Conservation (phyloP, 2,113 vertebrate species). For the Pica pica region DNA sequence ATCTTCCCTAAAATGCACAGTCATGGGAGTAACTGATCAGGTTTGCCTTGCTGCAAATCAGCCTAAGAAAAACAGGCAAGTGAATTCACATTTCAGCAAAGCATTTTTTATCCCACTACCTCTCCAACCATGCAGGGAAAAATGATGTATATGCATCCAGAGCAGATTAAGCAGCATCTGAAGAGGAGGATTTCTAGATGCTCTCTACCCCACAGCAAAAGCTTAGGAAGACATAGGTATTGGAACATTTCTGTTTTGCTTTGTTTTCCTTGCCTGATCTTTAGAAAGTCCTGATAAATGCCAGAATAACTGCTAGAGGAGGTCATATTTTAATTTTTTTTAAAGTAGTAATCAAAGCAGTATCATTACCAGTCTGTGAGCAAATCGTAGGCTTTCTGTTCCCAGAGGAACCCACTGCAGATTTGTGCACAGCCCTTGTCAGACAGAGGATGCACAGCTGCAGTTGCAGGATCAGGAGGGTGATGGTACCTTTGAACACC, state of each 20-base stretch:
- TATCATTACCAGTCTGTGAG: not conserved
- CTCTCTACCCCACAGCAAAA: not conserved
- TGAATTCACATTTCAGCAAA: not conserved
- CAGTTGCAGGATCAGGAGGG: not conserved
- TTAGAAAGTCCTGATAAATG: not conserved
- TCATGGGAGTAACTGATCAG: not conserved
- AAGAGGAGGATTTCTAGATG: not conserved
- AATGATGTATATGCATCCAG: not conserved
- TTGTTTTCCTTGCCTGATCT: not conserved
- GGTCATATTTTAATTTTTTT: not conserved
- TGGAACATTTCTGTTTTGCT: not conserved
- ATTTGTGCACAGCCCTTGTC: not conserved
- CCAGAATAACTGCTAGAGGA: not conserved
- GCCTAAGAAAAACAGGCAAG: not conserved
- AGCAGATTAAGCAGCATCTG: not conserved
- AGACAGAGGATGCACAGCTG: rapidly evolving
- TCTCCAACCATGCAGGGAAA: not conserved
- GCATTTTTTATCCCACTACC: not conserved
- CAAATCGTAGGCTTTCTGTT: not conserved
- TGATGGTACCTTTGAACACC: not conserved
- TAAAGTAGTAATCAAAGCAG: not conserved
- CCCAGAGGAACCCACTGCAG: not conserved
- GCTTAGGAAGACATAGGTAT: not conserved
- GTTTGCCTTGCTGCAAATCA: not conserved
- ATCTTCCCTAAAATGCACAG: not conserved